phyloP scores from a whole-genome alignment of 2,113 vertebrate species.

The Butastur rufipennis region DNA sequence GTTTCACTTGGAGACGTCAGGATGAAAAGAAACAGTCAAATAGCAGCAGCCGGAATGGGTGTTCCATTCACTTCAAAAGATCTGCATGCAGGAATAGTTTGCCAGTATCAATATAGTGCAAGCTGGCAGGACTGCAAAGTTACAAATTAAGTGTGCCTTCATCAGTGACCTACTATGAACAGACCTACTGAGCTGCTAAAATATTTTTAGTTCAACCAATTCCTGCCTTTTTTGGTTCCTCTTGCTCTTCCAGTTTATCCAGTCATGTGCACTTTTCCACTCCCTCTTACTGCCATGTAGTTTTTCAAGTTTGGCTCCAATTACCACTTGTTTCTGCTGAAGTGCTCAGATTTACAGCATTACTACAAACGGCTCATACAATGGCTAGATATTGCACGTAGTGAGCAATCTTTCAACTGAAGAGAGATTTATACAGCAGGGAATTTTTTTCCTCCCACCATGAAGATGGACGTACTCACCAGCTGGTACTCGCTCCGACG shows the following conservation, averaged over 20 bases:
- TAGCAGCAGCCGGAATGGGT: neutral
- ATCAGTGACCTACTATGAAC: constrained; percentile 16
- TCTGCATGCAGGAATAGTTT: neutral
- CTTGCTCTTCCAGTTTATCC: constrained; percentile 39
- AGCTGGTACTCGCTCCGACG: constrained; percentile 93
- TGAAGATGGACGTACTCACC: constrained; percentile 75
- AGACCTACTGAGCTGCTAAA: neutral
- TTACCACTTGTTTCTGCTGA: neutral
- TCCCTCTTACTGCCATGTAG: constrained; percentile 4
- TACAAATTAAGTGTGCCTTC: constrained; percentile 37
- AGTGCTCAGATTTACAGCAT: neutral
- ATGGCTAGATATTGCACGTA: neutral
- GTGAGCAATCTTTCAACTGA: neutral
- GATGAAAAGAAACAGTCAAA: constrained; percentile 8
- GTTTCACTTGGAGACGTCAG: neutral
- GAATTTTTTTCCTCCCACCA: neutral
- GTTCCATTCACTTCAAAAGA: neutral
- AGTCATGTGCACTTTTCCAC: neutral
- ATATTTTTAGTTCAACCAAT: constrained; percentile 22
- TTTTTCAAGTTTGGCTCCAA: constrained; percentile 43
- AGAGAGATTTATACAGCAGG: neutral
- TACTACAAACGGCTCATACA: neutral
- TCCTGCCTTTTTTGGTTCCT: constrained; percentile 37
- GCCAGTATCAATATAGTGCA: neutral
- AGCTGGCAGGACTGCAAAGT: constrained; percentile 42